A percentile compares a stretch with the other conserved stretches of the same genome.
Conservation (phyloP, 2,888 invertebrate species). For the Isotomurus palustris region DNA sequence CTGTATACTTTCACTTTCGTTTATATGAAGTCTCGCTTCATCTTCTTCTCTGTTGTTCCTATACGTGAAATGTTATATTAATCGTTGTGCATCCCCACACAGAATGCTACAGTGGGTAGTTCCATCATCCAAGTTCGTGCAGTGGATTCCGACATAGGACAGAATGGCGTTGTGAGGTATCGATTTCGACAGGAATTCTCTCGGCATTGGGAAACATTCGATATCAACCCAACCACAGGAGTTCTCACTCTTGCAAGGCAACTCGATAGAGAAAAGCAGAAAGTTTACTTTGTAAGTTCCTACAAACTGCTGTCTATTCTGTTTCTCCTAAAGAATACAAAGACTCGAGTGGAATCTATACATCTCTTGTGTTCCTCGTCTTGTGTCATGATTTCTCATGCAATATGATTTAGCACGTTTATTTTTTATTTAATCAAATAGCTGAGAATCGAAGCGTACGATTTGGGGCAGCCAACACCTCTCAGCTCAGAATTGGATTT, state of each 20-base stretch:
- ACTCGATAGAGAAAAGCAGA: conserved; percentile 77
- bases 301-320: too few relatives aligned
- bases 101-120: conserved; percentile 83
- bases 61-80: not conserved
- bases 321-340: too few relatives aligned
- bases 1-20: too few relatives aligned
- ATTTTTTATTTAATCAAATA: conserved; percentile 50
- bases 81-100: conserved; percentile 54
- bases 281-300: conserved; percentile 75
- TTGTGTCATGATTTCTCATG: not conserved
- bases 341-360: too few relatives aligned
- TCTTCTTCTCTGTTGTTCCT: not conserved
- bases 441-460: conserved; percentile 85
- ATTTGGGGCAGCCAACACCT: conserved; percentile 79
- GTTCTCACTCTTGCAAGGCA: conserved; percentile 65
- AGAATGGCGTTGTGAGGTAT: conserved; percentile 84
- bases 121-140: conserved; percentile 75
- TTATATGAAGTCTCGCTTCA: not conserved
- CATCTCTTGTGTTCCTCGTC: too few relatives aligned
- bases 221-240: conserved; percentile 73
- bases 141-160: conserved; percentile 77
- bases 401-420: not conserved
- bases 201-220: conserved; percentile 76
- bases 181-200: conserved; percentile 72
- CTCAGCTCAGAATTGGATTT: conserved; percentile 81